phyloP scores from a whole-genome alignment of 2,888 invertebrate species.

The Zaprionus lineosus region DNA sequence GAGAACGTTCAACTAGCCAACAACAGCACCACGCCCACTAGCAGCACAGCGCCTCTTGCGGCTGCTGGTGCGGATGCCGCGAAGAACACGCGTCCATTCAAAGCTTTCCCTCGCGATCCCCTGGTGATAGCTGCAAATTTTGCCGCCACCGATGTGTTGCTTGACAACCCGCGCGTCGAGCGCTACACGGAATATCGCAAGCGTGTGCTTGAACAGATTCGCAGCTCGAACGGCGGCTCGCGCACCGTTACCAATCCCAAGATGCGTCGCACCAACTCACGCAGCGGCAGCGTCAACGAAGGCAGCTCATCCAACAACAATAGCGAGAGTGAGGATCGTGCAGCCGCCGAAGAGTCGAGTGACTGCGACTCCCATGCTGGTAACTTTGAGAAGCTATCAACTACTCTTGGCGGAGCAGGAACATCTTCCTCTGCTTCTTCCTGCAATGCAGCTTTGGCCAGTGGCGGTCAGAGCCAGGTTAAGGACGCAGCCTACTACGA shows the following conservation, averaged over 20 bases:
- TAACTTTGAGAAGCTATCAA: constrained; percentile 58
- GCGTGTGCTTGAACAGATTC: constrained; percentile 86
- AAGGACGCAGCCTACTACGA: constrained; percentile 94
- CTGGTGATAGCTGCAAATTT: constrained; percentile 85
- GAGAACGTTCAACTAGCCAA: constrained; percentile 7
- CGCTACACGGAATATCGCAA: constrained; percentile 89
- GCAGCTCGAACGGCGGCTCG: constrained; percentile 85
- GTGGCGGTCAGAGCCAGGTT: constrained; percentile 67
- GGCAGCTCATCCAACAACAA: constrained; percentile 75
- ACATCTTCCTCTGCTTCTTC: constrained; percentile 6
- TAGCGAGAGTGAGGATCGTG: constrained; percentile 80
- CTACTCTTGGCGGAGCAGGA: background rate
- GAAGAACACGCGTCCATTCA: constrained; percentile 86
- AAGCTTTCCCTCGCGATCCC: constrained; percentile 89
- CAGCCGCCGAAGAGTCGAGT: constrained; percentile 78
- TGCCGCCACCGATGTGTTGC: constrained; percentile 83
- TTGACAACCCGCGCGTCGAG: constrained; percentile 86
- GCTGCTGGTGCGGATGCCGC: constrained; percentile 46
- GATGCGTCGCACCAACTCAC: constrained; percentile 86
- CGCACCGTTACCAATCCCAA: constrained; percentile 86
- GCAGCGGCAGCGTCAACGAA: constrained; percentile 76
- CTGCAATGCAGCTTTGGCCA: constrained; percentile 3
- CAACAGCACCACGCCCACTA: constrained; percentile 50
- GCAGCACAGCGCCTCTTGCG: constrained; percentile 34
- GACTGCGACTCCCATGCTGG: constrained; percentile 80